Conservation (phyloP, 2,888 invertebrate species). For the Pyrrhia umbra region DNA sequence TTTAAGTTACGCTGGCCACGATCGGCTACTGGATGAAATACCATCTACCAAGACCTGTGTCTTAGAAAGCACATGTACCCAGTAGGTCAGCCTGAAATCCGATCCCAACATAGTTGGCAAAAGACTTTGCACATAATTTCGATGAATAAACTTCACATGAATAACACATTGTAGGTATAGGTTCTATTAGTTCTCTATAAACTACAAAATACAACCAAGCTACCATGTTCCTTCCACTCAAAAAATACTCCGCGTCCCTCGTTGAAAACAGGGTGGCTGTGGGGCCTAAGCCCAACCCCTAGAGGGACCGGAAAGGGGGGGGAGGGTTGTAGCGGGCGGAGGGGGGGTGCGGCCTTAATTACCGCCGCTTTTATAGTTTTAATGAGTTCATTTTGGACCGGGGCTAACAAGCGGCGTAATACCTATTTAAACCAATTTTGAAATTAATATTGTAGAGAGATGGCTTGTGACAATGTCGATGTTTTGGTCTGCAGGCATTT, state of each 20-base stretch:
- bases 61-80: too few relatives aligned
- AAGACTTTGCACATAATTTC: too few relatives aligned
- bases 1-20: too few relatives aligned
- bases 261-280: conserved; percentile 70
- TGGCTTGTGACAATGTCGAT: conserved; percentile 72
- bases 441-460: conserved; percentile 87
- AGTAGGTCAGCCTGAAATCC: too few relatives aligned
- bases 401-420: conserved; percentile 91
- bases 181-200: neutral
- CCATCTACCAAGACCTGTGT: too few relatives aligned
- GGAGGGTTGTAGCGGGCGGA: conserved; percentile 66
- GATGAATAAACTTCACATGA: too few relatives aligned
- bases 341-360: conserved; percentile 90
- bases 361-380: conserved; percentile 94
- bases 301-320: conserved; percentile 68
- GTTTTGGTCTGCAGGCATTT: conserved; percentile 34
- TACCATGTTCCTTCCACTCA: conserved; percentile 14
- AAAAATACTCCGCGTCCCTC: conserved; percentile 36
- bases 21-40: too few relatives aligned
- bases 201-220: neutral
- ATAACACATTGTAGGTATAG: too few relatives aligned
- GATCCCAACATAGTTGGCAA: too few relatives aligned
- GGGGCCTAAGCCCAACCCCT: conserved; percentile 75
- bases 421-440: conserved; percentile 90
- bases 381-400: conserved; percentile 93